A percentile compares a stretch with the other conserved stretches of the same genome.
Conservation (phyloP, 1,140 invertebrate genomes). For the Bursaphelenchus mucronatus region DNA sequence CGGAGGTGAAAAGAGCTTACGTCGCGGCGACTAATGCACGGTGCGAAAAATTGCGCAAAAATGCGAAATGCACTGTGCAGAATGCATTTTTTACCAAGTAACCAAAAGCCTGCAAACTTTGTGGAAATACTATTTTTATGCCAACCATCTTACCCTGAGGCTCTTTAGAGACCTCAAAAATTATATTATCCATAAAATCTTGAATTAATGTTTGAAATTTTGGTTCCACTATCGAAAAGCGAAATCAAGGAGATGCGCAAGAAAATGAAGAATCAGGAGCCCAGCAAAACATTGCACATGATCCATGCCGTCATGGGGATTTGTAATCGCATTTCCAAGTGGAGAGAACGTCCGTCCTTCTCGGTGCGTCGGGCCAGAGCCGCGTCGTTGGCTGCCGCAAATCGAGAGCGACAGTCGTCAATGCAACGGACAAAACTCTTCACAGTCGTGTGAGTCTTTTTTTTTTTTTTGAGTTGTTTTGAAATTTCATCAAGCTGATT, state of each 20-base stretch:
- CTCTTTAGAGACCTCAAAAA: neutral
- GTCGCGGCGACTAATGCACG: no score
- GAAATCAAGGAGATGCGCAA: neutral
- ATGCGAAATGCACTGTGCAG: no score
- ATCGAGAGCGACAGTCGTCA: neutral
- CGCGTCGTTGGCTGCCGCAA: conserved; percentile 1
- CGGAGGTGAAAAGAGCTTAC: no score
- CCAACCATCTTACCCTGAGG: conserved; percentile 9
- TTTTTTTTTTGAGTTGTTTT: no score
- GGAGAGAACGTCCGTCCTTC: neutral
- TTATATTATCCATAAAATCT: neutral
- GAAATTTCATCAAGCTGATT: no score
- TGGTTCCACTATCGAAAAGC: neutral
- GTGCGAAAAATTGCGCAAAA: no score
- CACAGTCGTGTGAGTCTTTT: conserved; percentile 5
- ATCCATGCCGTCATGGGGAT: conserved; percentile 13
- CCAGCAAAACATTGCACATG: neutral
- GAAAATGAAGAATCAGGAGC: neutral
- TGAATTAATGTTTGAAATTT: neutral
- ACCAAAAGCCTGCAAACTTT: neutral
- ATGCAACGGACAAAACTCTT: conserved; percentile 13
- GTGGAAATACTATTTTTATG: no score
- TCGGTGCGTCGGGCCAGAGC: conserved; percentile 15
- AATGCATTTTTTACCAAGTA: no score
- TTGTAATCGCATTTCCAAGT: neutral